Evolutionary conservation across 2,888 invertebrate species (phyloP).

Genomic region (Meta bourneti): DNA sequence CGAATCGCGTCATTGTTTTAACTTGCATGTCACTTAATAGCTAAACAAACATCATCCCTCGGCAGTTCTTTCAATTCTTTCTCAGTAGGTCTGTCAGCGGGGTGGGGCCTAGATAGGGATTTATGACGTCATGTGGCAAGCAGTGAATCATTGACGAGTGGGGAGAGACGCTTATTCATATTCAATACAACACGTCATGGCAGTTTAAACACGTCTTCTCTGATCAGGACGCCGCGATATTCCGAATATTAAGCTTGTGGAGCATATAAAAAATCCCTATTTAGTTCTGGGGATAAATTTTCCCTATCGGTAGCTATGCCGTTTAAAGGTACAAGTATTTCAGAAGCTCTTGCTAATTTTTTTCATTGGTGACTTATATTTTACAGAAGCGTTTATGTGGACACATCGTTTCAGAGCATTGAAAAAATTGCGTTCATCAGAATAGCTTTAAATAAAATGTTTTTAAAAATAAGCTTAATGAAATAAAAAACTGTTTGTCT

Average conservation of each 20-base stretch:
- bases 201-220: conserved; percentile 35
- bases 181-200: conserved; percentile 47
- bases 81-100: conserved; percentile 20
- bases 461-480: too few species aligned
- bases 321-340: neutral
- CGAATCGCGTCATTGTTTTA: conserved; percentile 9
- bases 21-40: conserved; percentile 34
- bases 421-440: too few species aligned
- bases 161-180: conserved; percentile 57
- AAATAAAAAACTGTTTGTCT: too few species aligned
- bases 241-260: conserved; percentile 3
- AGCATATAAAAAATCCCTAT: neutral
- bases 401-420: too few species aligned
- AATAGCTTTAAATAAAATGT: too few species aligned
- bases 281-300: neutral
- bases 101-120: conserved; percentile 52
- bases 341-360: neutral
- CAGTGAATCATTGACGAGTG: conserved; percentile 64
- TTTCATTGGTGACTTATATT: neutral
- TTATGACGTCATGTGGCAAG: conserved; percentile 61
- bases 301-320: neutral
- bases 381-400: too few species aligned
- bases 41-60: conserved; percentile 26
- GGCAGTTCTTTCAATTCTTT: neutral
- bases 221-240: neutral